These are phyloP conservation scores for Drosophila seclusa DNA, from an alignment of 2,888 invertebrate genomes.

Conservation along the genomic window DNA sequence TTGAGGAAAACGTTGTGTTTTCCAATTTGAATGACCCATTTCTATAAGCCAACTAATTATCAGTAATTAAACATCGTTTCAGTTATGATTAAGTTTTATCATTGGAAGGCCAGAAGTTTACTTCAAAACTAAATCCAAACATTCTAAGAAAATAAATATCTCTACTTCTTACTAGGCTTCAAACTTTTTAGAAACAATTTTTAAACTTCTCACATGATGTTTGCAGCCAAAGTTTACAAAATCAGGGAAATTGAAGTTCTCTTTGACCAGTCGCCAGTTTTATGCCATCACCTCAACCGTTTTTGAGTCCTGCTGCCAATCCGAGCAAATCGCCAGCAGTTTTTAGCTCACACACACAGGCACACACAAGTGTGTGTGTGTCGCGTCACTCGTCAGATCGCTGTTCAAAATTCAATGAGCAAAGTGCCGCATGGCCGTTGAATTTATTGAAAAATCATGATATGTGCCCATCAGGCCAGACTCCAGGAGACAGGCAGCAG, in stretches of 20 bases:
- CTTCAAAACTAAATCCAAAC: background rate
- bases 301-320: constrained; percentile 1
- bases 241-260: background rate
- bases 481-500: constrained; percentile 25
- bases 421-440: constrained; percentile 71
- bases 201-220: background rate
- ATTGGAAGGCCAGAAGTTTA: background rate
- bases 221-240: too few species aligned
- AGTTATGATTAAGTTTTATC: background rate
- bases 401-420: constrained; percentile 76
- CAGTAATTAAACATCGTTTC: background rate
- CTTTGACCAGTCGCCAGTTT: background rate
- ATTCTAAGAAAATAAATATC: background rate
- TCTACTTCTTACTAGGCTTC: background rate
- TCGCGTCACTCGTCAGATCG: constrained; percentile 21
- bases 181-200: background rate
- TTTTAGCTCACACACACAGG: constrained; percentile 2
- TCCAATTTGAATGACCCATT: background rate
- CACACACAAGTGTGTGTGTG: background rate
- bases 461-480: constrained; percentile 64
- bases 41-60: background rate
- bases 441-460: constrained; percentile 80
- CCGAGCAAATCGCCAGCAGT: constrained; percentile 1
- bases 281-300: background rate
- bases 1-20: background rate